Conservation (phyloP, 2,113 vertebrate species). For the Chiloscyllium plagiosum region DNA sequence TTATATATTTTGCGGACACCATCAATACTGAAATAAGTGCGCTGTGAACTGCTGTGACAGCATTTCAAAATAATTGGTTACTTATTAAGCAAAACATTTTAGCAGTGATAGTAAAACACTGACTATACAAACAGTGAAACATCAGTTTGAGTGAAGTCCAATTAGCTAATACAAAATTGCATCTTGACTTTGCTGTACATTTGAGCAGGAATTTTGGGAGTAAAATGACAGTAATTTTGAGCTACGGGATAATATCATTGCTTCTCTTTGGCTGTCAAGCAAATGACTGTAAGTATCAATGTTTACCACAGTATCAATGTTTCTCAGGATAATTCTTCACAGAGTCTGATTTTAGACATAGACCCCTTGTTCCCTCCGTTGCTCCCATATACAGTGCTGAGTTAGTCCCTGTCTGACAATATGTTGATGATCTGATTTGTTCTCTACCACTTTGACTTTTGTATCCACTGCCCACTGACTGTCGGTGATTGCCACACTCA, state of each 20-base stretch:
- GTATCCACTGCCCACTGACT: neutral
- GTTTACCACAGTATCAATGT: neutral
- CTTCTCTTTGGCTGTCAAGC: neutral
- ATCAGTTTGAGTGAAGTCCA: neutral
- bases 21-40: neutral
- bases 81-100: neutral
- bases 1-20: neutral
- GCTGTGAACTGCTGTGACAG: neutral
- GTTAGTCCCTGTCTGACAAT: neutral
- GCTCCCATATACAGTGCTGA: neutral
- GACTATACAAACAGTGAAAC: neutral
- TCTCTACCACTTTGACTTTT: neutral
- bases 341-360: neutral
- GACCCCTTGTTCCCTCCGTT: neutral
- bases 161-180: neutral
- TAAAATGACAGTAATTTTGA: neutral
- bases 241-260: neutral
- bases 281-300: conserved; percentile 21
- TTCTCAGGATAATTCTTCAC: neutral
- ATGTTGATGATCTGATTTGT: neutral
- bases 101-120: neutral
- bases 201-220: neutral
- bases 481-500: neutral
- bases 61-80: neutral
- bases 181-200: neutral